These are phyloP conservation scores for Heptranchias perlo DNA, from an alignment of 2,113 vertebrate genomes.

Conservation along the genomic window DNA sequence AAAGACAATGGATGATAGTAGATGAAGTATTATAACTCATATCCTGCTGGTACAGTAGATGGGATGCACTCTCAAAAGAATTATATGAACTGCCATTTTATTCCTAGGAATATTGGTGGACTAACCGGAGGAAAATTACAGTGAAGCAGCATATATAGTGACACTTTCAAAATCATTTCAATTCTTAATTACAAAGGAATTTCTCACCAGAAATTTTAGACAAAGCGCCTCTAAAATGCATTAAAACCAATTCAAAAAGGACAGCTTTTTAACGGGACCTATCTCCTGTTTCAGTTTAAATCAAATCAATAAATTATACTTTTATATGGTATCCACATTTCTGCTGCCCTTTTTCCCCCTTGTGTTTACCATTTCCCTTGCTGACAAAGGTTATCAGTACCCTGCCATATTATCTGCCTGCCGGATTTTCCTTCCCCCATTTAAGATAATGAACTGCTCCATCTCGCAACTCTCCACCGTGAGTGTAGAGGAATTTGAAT, in stretches of 20 bases:
- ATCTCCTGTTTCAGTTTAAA: background rate
- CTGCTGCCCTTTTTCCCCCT: background rate
- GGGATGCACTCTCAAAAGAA: background rate
- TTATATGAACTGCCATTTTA: background rate
- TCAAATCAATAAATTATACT: background rate
- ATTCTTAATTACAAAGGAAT: background rate
- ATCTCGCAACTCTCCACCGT: background rate
- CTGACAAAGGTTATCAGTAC: background rate
- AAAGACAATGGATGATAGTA: no score
- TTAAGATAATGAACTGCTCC: background rate
- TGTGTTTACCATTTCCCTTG: background rate
- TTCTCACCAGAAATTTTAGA: background rate
- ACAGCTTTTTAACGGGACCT: background rate
- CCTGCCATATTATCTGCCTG: background rate
- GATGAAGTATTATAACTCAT: background rate
- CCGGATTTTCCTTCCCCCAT: background rate
- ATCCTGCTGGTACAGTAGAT: background rate
- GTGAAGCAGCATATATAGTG: background rate
- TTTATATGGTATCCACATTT: background rate
- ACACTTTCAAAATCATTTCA: background rate
- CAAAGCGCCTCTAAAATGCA: background rate
- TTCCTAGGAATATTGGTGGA: background rate
- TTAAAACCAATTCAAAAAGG: background rate
- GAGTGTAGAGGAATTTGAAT: background rate
- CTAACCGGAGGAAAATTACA: background rate